Evolutionary conservation across 2,113 vertebrate species (phyloP).

Genomic region (Rhea pennata): DNA sequence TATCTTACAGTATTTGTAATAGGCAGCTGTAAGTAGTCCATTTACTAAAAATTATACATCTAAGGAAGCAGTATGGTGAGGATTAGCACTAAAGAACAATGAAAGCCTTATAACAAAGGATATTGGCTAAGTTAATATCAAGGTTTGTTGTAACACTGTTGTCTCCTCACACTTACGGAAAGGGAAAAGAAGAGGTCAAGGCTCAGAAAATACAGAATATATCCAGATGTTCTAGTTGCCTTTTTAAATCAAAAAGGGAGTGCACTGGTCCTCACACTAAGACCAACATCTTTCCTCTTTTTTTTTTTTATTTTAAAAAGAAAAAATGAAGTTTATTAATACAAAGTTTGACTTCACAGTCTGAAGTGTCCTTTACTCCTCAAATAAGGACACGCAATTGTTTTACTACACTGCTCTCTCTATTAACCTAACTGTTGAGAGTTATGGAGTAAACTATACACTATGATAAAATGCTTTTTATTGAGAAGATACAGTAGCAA

Average conservation of each 20-base stretch:
- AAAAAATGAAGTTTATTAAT: too few relatives aligned
- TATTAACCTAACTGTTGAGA: not conserved
- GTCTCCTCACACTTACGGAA: not conserved
- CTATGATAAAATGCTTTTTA: not conserved
- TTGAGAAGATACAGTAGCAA: not conserved
- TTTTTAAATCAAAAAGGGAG: not conserved
- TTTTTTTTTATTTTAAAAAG: too few relatives aligned
- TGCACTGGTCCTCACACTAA: not conserved
- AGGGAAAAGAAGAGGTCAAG: not conserved
- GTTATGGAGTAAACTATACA: not conserved
- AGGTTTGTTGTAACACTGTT: not conserved
- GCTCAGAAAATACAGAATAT: accelerated
- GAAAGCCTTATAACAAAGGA: not conserved
- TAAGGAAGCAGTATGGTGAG: not conserved
- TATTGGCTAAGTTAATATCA: not conserved
- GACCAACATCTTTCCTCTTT: too few relatives aligned
- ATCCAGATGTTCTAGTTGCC: not conserved
- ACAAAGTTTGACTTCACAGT: too few relatives aligned
- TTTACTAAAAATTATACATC: not conserved
- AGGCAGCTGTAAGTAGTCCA: not conserved
- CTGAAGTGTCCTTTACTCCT: not conserved
- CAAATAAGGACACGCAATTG: not conserved
- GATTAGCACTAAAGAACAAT: not conserved
- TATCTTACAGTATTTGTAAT: not conserved
- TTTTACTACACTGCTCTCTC: not conserved